Conservation (phyloP, 2,113 vertebrate genomes). For the Pteruthius melanotis region DNA sequence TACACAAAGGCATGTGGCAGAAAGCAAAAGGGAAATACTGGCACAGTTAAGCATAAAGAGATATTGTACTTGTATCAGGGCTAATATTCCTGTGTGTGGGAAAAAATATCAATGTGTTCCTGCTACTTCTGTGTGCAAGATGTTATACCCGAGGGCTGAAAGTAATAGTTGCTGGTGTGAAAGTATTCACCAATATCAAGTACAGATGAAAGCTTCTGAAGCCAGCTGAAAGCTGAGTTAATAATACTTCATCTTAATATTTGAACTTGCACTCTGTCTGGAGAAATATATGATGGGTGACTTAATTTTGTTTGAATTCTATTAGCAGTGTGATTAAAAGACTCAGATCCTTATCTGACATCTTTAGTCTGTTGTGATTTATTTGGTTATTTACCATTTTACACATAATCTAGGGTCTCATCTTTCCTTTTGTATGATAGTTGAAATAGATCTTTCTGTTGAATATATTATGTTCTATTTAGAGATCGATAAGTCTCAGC, state of each 20-base stretch:
- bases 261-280: neutral
- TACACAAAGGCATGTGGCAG: neutral
- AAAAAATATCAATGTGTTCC: conserved; percentile 3
- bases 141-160: conserved; percentile 55
- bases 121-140: conserved; percentile 55
- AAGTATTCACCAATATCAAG: conserved; percentile 50
- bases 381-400: neutral
- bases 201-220: conserved; percentile 25
- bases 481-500: neutral
- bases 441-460: neutral
- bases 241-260: neutral
- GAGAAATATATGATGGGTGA: neutral
- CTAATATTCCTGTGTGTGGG: neutral
- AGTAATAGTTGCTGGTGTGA: conserved; percentile 49
- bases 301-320: neutral
- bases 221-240: conserved; percentile 11
- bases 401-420: neutral
- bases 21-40: conserved; percentile 5
- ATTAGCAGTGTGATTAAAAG: neutral
- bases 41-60: neutral
- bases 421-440: neutral
- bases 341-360: neutral
- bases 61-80: conserved; percentile 1
- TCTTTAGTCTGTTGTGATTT: neutral
- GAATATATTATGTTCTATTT: neutral